Conservation (phyloP, 2,797 vertebrate species). For the Coregonus suidteri region DNA sequence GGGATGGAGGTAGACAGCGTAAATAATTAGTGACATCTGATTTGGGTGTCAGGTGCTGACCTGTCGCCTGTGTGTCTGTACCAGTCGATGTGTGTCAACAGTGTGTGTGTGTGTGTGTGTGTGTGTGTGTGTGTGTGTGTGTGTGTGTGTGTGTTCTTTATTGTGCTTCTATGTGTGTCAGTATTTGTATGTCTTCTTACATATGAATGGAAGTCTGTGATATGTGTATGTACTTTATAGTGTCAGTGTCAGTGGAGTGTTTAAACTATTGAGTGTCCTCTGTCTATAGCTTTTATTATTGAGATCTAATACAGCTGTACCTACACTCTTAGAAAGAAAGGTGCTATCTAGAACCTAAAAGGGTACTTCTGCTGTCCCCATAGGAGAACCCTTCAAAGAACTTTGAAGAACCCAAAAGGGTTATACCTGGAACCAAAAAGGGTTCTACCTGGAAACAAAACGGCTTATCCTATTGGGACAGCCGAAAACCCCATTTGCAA, state of each 20-base stretch:
- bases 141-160: background rate
- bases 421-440: no score
- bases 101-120: slow-evolving; percentile 21
- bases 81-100: background rate
- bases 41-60: slow-evolving; percentile 42
- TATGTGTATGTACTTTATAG: background rate
- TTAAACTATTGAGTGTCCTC: slow-evolving; percentile 13
- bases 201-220: background rate
- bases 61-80: slow-evolving; percentile 39
- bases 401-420: no score
- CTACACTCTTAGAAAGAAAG: background rate
- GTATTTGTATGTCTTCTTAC: background rate
- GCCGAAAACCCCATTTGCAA: no score
- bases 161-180: background rate
- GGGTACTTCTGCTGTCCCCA: no score
- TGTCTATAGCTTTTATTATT: slow-evolving; percentile 56
- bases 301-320: slow-evolving; percentile 57
- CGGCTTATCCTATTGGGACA: no score
- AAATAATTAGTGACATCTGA: slow-evolving; percentile 54
- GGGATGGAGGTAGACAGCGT: background rate
- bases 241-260: slow-evolving; percentile 41
- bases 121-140: background rate
- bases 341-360: no score
- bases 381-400: no score
- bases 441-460: no score